Evolutionary conservation across 2,113 vertebrate genomes (phyloP), one percentile per base, ranked within the genome.

Genomic region (Sorex fumeus): DNA sequence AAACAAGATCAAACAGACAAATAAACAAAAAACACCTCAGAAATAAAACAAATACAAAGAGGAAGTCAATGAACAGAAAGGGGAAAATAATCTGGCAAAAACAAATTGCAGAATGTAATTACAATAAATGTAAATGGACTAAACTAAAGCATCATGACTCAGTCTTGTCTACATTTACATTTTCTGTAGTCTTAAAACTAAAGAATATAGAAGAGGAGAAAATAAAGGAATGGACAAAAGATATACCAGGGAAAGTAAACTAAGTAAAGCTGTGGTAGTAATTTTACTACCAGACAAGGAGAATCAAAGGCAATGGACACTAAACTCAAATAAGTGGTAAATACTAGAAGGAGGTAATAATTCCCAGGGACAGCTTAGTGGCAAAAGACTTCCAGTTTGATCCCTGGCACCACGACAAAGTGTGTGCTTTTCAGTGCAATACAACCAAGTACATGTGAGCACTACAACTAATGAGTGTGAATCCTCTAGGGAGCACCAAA

Each of bases 111-210:
- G 67, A 79, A 71, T 40, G 21, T 45, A 79, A 88, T 90, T 93
- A 87, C 30, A 90, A 95, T 91, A 90, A 90, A 88, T 84, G 64
- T 85, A 90, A 95, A 50, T 87, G 91, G 34, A n/a, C 57, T 72
- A 96, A 86, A 90, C 23, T 92, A 78, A 84, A 34, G 84, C 30
- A 71, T 70, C 43, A 84, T 43, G 72, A 40, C 27, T 32, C 72
- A 66, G 70, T 7, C 28, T 30, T 80, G 69, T 87, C 43, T 84
- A 19, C 69, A 71, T 87, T 66, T 8, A 12, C 10, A 28, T 76
- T 16, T 80, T 88, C 57, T 77, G 50, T 88, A 77, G 81, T 93
- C 62, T 70, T 92, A 88, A 75, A 72, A 36, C n/a, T 69, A 34
- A 90, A 60, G 23, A 78, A 43, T 67, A 85, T 3, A 40, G 62